Conservation (phyloP, 2,888 invertebrate genomes). For the Dynastes maya region DNA sequence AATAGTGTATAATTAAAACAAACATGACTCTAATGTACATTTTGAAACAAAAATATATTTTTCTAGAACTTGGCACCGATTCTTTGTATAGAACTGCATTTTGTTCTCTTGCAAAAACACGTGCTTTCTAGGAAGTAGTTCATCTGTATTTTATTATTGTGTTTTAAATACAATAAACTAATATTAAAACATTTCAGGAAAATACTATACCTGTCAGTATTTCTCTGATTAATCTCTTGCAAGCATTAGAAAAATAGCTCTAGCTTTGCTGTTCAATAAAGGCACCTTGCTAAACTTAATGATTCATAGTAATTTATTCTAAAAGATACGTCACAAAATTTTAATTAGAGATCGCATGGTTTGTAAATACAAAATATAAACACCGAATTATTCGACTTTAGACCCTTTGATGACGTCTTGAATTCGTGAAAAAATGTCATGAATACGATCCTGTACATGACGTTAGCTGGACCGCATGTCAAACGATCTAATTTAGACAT, state of each 20-base stretch:
- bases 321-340: neutral
- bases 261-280: neutral
- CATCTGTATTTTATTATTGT: neutral
- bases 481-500: neutral
- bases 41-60: neutral
- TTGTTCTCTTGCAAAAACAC: neutral
- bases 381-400: neutral
- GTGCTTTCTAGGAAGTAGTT: neutral
- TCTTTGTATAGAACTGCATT: neutral
- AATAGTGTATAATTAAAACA: too few relatives aligned
- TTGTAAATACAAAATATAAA: neutral
- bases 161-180: too few relatives aligned
- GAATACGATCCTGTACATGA: constrained; percentile 23
- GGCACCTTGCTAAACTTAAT: neutral
- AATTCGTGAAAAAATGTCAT: neutral
- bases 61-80: constrained; percentile 19
- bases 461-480: neutral
- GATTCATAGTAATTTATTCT: neutral
- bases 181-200: too few relatives aligned
- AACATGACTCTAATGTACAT: too few relatives aligned
- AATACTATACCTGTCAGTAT: too few relatives aligned
- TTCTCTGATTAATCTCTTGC: too few relatives aligned
- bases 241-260: neutral
- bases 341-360: too few relatives aligned
- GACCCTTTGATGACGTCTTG: neutral